Evolutionary conservation across 2,113 vertebrate genomes (phyloP).

Genomic region (Hemiscyllium ocellatum): DNA sequence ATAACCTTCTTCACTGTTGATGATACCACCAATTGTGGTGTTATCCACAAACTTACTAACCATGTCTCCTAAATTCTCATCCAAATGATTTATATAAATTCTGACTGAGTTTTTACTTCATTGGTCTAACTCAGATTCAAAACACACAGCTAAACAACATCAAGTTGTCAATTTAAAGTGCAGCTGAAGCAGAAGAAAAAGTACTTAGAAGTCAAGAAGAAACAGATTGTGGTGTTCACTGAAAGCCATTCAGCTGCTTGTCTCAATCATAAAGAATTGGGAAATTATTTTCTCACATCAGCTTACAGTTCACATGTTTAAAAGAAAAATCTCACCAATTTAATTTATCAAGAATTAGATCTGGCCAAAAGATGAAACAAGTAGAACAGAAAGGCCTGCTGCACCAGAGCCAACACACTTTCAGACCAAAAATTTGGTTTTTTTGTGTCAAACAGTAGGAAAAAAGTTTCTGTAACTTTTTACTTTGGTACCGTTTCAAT

Average conservation of each 20-base stretch:
- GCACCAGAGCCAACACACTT: not conserved
- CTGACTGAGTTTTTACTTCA: not conserved
- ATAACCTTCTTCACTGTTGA: too few relatives aligned
- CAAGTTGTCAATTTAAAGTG: not conserved
- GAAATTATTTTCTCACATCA: not conserved
- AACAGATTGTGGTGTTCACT: not conserved
- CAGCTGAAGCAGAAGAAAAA: not conserved
- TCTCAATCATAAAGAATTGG: not conserved
- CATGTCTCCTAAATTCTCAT: too few relatives aligned
- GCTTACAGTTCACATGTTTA: not conserved
- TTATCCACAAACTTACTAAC: too few relatives aligned
- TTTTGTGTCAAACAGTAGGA: not conserved
- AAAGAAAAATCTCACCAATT: not conserved
- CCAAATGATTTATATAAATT: not conserved
- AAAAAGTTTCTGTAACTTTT: not conserved
- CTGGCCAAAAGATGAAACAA: not conserved
- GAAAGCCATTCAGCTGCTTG: not conserved
- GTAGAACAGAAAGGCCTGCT: not conserved
- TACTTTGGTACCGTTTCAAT: not conserved
- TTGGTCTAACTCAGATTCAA: not conserved
- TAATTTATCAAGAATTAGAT: not conserved
- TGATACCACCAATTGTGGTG: too few relatives aligned
- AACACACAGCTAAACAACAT: not conserved
- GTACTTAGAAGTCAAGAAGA: not conserved
- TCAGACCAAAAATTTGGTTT: not conserved